phyloP scores from a whole-genome alignment of 2,797 vertebrate species.

The Crocodylus rhombifer region DNA sequence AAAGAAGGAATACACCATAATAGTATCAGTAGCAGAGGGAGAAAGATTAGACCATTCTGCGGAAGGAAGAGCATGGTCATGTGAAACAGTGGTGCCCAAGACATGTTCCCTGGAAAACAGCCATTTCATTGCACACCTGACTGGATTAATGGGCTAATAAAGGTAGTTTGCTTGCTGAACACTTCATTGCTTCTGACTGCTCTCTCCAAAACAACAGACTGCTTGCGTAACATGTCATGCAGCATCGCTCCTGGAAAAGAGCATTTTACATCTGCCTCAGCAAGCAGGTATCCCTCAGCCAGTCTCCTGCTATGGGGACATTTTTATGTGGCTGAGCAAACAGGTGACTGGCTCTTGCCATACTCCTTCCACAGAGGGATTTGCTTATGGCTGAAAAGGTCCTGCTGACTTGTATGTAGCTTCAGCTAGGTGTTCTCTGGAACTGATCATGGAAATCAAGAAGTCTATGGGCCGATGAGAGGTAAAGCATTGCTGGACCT shows the following conservation, averaged over 20 bases:
- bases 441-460: background rate
- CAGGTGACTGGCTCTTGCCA: background rate
- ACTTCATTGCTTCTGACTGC: background rate
- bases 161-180: background rate
- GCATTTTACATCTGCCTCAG: constrained; percentile 10
- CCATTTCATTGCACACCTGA: background rate
- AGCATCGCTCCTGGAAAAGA: background rate
- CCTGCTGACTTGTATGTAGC: background rate
- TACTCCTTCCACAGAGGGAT: constrained; percentile 2
- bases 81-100: background rate
- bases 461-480: too few relatives aligned
- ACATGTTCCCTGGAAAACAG: background rate
- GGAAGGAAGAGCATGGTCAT: background rate
- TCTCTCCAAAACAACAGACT: background rate
- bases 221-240: background rate
- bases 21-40: background rate
- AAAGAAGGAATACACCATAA: background rate
- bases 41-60: background rate
- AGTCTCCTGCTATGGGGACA: background rate
- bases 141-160: background rate
- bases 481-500: too few relatives aligned
- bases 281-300: constrained; percentile 51
- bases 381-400: background rate
- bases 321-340: background rate
- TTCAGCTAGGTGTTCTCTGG: background rate